Conservation (phyloP, 2,113 vertebrate species). For the Sander vitreus region DNA sequence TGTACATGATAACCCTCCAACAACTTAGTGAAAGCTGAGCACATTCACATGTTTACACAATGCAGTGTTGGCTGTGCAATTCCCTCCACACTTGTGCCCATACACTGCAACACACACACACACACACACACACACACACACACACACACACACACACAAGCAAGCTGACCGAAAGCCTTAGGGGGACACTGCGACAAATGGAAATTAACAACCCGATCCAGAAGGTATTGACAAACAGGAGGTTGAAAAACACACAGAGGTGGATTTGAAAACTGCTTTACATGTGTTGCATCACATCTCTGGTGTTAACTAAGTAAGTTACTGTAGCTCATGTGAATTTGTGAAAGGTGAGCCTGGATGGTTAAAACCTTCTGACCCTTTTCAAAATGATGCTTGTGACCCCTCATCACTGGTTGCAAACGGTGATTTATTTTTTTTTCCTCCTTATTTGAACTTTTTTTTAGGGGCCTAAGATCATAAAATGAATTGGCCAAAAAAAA, state of each 20-base stretch:
- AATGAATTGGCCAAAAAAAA: background rate
- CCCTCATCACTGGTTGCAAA: background rate
- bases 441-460: background rate
- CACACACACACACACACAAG: background rate
- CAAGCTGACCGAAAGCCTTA: background rate
- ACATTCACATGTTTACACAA: slow-evolving; percentile 17
- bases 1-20: background rate
- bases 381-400: background rate
- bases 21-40: background rate
- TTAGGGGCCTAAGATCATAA: background rate
- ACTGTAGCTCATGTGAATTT: background rate
- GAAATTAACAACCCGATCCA: background rate
- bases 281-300: background rate
- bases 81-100: background rate
- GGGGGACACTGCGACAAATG: background rate
- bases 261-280: background rate
- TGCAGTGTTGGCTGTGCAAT: background rate
- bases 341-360: background rate
- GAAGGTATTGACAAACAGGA: background rate
- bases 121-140: background rate
- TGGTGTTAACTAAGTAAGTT: background rate
- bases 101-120: background rate
- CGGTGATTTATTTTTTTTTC: too few relatives aligned
- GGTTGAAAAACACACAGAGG: background rate
- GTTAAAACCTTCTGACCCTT: background rate